phyloP scores from a whole-genome alignment of 1,140 invertebrate species.

The Cardiocondyla obscurior region DNA sequence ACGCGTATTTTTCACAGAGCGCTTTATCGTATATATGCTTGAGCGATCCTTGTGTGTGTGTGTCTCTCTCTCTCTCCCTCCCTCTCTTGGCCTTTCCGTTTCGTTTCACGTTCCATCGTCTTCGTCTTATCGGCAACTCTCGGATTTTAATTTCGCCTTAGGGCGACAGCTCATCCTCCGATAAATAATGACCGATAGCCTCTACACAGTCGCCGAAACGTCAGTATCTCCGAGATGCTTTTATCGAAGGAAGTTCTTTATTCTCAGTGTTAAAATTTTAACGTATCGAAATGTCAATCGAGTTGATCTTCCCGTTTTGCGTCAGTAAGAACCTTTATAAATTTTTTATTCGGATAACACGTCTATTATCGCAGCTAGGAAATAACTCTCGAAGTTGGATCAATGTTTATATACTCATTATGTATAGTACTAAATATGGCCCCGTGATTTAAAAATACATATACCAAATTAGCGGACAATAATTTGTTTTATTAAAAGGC shows the following conservation, averaged over 20 bases:
- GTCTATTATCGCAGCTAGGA: not conserved
- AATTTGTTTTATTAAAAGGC: not conserved
- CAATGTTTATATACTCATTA: not conserved
- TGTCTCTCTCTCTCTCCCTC: not conserved
- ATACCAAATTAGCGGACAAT: not conserved
- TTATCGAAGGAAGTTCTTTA: slow-evolving; percentile 31
- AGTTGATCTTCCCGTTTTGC: not conserved
- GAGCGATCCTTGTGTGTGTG: not conserved
- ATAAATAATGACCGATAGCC: slow-evolving; percentile 53
- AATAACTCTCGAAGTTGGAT: not conserved
- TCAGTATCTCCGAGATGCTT: not conserved
- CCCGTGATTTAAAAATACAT: not conserved
- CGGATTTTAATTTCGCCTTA: slow-evolving; percentile 52
- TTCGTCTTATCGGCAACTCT: slow-evolving; percentile 27
- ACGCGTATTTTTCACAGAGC: slow-evolving; percentile 49
- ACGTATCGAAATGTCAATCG: slow-evolving; percentile 27
- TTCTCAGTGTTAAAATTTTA: slow-evolving; percentile 31
- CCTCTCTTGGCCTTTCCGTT: not conserved
- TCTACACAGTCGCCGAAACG: slow-evolving; percentile 23
- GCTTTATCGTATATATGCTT: slow-evolving; percentile 13
- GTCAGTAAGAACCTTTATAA: not conserved
- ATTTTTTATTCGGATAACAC: slow-evolving; percentile 8
- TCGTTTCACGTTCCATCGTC: slow-evolving; percentile 21
- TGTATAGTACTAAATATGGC: not conserved
- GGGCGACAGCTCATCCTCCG: slow-evolving; percentile 49